A percentile compares a stretch with the other conserved stretches of the same genome.
Conservation (phyloP, 2,797 vertebrate species). For the Vultur gryphus region DNA sequence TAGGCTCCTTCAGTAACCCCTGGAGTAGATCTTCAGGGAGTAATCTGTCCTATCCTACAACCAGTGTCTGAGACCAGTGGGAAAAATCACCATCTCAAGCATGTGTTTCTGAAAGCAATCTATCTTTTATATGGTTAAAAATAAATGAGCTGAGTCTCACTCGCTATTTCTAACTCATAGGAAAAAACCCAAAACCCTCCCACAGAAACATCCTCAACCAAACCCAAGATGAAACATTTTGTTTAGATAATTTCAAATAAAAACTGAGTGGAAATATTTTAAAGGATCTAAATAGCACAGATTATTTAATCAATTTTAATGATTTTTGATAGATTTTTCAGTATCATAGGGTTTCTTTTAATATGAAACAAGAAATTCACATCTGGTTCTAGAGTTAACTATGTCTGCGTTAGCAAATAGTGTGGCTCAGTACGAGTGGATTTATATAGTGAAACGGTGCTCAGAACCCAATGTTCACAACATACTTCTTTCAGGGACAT, state of each 20-base stretch:
- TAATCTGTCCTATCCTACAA: neutral
- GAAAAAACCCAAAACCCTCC: neutral
- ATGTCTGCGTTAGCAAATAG: neutral
- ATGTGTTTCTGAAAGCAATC: neutral
- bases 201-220: neutral
- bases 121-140: neutral
- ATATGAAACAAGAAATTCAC: neutral
- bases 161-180: neutral
- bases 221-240: neutral
- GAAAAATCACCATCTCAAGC: neutral
- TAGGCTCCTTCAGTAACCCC: neutral
- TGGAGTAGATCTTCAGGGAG: neutral
- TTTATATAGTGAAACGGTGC: neutral
- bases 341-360: neutral
- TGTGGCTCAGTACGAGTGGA: fast-evolving
- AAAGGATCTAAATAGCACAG: neutral
- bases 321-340: neutral
- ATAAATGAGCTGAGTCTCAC: neutral
- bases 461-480: neutral
- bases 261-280: neutral
- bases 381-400: neutral
- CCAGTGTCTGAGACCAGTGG: neutral
- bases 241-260: neutral
- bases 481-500: neutral
- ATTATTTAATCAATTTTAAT: neutral